phyloP scores from a whole-genome alignment of 2,888 invertebrate species.

The Scaptomyza parva region DNA sequence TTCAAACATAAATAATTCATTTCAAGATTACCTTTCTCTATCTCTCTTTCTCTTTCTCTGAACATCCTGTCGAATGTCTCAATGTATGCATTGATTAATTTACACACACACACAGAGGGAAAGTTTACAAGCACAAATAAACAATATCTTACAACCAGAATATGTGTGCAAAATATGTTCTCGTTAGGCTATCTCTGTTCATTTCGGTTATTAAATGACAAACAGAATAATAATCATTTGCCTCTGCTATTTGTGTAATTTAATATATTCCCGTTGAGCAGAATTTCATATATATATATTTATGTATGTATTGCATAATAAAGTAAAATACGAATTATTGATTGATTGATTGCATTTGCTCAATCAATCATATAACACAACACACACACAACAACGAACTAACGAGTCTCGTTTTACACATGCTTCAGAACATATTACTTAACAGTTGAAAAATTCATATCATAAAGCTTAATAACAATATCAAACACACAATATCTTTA shows the following conservation, averaged over 20 bases:
- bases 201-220: slow-evolving; percentile 3
- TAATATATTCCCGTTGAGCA: slow-evolving; percentile 11
- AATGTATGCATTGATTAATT: slow-evolving; percentile 62
- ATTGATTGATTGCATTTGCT: slow-evolving; percentile 56
- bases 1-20: slow-evolving; percentile 32
- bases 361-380: slow-evolving; percentile 58
- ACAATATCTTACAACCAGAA: no score
- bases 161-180: background rate
- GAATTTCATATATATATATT: slow-evolving; percentile 15
- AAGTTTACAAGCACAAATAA: slow-evolving; percentile 49
- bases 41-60: background rate
- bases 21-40: background rate
- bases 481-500: no score
- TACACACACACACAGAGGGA: no score
- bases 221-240: slow-evolving; percentile 2
- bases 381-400: slow-evolving; percentile 12
- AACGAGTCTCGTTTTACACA: background rate
- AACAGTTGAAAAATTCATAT: no score
- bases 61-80: background rate
- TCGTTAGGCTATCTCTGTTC: no score
- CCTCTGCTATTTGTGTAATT: slow-evolving; percentile 5
- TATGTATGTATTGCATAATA: slow-evolving; percentile 32
- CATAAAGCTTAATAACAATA: no score
- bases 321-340: slow-evolving; percentile 33
- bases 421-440: no score